Base-by-base conservation (phyloP, 2,888 invertebrate species). In the Clostera curtula region DNA sequence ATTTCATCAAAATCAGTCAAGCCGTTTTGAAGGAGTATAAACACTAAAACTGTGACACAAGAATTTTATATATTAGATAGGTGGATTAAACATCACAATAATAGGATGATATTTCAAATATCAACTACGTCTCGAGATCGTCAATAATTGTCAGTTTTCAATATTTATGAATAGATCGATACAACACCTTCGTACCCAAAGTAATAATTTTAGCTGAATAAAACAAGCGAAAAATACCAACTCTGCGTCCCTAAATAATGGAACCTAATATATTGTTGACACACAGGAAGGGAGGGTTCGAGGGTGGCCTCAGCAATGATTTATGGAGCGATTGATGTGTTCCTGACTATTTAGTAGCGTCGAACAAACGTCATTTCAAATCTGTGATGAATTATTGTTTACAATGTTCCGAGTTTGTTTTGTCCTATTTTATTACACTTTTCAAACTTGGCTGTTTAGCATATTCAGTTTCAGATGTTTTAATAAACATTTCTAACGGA, bases 251-350 rank as follows among this genome's bases (percentile, higher is more conserved):
- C 56, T 66, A 61, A 66, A 69, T 69, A 71, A 72, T 62, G 62
- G 60, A 59, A 59, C 51, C 56, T 60, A 63, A 67, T 67, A 67
- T 63, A 68, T 67, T 68, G 72, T 70, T 70, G 71, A 70, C 69
- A 71, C 54, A 49, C 27, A 49, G 49, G 54, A 34, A 34, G 43
- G 46, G 43, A 38, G 43, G 48, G 40, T 36, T 36, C 27, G 41
- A 43, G 37, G 42, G 43, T 34, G 34, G 51, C 53, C 48, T 39
- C 42, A n/a, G n/a, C 48, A 53, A 68, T 76, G 71, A 77, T 74
- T 74, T 72, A 74, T 75, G 66, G 54, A 60, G 59, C 58, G 60
- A 71, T 70, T 65, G 67, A 69, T 56, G 60, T 61, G 57, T 68
- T 53, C 59, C 55, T 63, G 56, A 63, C 59, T 68, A 65, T 69